Conservation (phyloP, 1,140 invertebrate genomes). For the Protaetia brevitarsis region DNA sequence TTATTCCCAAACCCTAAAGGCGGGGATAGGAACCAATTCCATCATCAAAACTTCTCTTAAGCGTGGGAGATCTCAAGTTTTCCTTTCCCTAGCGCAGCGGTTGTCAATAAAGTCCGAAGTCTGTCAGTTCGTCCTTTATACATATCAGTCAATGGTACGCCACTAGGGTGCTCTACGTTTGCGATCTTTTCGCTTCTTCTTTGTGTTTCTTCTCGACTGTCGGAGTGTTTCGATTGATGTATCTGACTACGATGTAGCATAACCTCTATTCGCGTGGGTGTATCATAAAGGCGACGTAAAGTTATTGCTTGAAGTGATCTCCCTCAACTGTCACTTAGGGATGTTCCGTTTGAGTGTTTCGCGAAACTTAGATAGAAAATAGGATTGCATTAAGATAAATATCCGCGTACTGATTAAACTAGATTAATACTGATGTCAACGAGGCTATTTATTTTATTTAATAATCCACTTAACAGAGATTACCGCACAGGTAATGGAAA, state of each 20-base stretch:
- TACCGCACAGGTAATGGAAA: too few species aligned
- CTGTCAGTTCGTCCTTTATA: too few species aligned
- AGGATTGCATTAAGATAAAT: background rate
- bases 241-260: background rate
- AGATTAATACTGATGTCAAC: too few species aligned
- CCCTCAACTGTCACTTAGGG: background rate
- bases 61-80: too few species aligned
- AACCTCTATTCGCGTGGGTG: background rate
- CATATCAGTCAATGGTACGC: background rate
- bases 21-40: background rate
- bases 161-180: background rate
- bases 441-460: too few species aligned
- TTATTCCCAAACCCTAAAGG: background rate
- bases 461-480: too few species aligned
- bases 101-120: conserved; percentile 11
- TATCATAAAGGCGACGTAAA: conserved; percentile 10
- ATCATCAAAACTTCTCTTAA: background rate
- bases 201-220: background rate
- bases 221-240: background rate
- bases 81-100: too few species aligned
- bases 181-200: background rate
- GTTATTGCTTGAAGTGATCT: background rate
- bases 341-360: background rate
- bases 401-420: too few species aligned
- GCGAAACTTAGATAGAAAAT: too few species aligned